Base-by-base conservation (phyloP, 2,888 invertebrate genomes). In the Eustalomyia histrio region DNA sequence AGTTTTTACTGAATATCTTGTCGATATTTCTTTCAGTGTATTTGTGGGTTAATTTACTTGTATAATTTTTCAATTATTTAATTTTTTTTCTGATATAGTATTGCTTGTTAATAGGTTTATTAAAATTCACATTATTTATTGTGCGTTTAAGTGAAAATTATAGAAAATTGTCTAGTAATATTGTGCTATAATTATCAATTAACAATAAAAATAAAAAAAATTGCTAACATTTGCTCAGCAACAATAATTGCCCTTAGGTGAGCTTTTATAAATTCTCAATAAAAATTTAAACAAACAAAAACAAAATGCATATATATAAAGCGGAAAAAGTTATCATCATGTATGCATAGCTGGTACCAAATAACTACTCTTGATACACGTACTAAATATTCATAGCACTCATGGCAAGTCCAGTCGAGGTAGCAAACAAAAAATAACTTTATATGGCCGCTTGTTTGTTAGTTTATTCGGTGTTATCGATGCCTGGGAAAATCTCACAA, bases 401-500 rank as follows among this genome's bases (percentile, higher is more conserved):
- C 67, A 61, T 73, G 55, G 4, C 61, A 53, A 39, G 65, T 61
- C 78, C 67, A 79, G 43, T 43, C 43, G 18, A 29, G 29, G 7
- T 29, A 6, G 29, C 65, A 73, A 76, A 79, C 47, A 75, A 29
- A 39, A 43, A 50, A 68, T 63, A 71, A 65, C 76, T 52, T 21
- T 80, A 81, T 79, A 76, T 57, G 68, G 64, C 80, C 72, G 17
- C 65, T 68, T 16, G 14, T 18, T 68, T 8, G 14, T 21, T 53
- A 3, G 10, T 39, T 39, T 78, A 52, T 55, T 53, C 43, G 33
- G 72, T 61, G 35, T 67, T 69, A 80, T 79, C 82, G 85, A 85
- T 86, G 88, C 88, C 88, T 88, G 89, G 88, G 89, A 88, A 88
- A 88, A 85, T 83, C 79, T 61, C 67, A 76, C 63, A 65, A 74